A percentile compares a stretch with the other conserved stretches of the same genome.
These are phyloP conservation scores for Rhea pennata DNA, from an alignment of 2,113 vertebrate genomes.

Conservation along the genomic window DNA sequence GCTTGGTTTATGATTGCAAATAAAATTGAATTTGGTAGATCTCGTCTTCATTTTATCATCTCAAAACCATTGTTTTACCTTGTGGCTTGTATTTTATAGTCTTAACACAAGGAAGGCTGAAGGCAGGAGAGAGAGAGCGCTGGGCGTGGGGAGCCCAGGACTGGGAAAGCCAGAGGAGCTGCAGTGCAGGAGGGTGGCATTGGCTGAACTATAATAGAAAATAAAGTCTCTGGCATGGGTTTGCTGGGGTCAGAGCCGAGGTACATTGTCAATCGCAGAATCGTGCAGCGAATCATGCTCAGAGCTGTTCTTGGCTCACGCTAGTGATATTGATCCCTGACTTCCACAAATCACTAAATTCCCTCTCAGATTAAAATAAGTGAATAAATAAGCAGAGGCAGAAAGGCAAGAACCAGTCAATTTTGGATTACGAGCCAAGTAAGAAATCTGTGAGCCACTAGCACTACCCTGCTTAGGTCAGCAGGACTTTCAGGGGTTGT, in stretches of 20 bases:
- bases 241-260: background rate
- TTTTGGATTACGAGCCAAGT: constrained; percentile 7
- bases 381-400: constrained; percentile 17
- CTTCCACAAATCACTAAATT: constrained; percentile 11
- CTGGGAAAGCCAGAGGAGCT: background rate
- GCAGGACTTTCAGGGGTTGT: background rate
- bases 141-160: background rate
- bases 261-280: background rate
- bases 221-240: background rate
- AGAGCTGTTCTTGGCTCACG: constrained; percentile 23
- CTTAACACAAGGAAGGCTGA: background rate
- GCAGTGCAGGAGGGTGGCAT: background rate
- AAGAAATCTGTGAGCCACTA: background rate
- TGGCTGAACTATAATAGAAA: background rate
- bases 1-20: constrained; percentile 66
- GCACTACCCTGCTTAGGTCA: background rate
- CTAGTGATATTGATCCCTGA: background rate
- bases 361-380: constrained; percentile 51
- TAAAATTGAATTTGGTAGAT: constrained; percentile 62
- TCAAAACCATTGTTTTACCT: constrained; percentile 26
- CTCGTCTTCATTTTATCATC: constrained; percentile 53
- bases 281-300: rapidly evolving
- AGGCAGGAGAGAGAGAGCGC: background rate
- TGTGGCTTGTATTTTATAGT: constrained; percentile 21
- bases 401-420: background rate